A percentile compares a stretch with the other conserved stretches of the same genome.
These are phyloP conservation scores for Centruroides sculpturatus DNA, from an alignment of 1,140 invertebrate genomes.

Conservation along the genomic window DNA sequence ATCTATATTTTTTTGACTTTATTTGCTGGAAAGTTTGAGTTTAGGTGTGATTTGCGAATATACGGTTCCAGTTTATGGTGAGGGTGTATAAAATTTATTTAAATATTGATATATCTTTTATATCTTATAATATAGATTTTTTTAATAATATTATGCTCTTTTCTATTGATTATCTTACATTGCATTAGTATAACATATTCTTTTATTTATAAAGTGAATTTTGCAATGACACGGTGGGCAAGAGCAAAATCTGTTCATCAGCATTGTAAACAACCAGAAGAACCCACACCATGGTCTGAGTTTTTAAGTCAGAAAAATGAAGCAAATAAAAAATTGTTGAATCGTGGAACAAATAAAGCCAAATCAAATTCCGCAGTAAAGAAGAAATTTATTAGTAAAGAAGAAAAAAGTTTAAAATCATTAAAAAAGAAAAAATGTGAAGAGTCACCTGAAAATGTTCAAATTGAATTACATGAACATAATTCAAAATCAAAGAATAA, in stretches of 20 bases:
- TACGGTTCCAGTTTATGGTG: too few species aligned
- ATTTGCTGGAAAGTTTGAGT: too few species aligned
- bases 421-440: not conserved
- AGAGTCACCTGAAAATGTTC: not conserved
- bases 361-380: not conserved
- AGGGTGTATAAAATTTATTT: too few species aligned
- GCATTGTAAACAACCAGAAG: conserved; percentile 6
- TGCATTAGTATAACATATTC: too few species aligned
- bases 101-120: too few species aligned
- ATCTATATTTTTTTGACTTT: too few species aligned
- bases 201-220: too few species aligned
- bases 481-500: not conserved
- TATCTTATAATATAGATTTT: too few species aligned
- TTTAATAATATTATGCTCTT: too few species aligned
- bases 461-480: not conserved
- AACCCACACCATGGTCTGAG: conserved; percentile 14
- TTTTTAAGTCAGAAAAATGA: not conserved
- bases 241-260: conserved; percentile 4
- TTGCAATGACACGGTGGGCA: conserved; percentile 10
- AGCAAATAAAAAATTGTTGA: not conserved
- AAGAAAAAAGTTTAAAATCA: not conserved
- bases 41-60: too few species aligned
- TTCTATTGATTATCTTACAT: too few species aligned
- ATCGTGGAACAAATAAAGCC: not conserved
- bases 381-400: not conserved